Base-by-base conservation (phyloP, 1,140 invertebrate genomes). In the Eupristina koningsbergeri region DNA sequence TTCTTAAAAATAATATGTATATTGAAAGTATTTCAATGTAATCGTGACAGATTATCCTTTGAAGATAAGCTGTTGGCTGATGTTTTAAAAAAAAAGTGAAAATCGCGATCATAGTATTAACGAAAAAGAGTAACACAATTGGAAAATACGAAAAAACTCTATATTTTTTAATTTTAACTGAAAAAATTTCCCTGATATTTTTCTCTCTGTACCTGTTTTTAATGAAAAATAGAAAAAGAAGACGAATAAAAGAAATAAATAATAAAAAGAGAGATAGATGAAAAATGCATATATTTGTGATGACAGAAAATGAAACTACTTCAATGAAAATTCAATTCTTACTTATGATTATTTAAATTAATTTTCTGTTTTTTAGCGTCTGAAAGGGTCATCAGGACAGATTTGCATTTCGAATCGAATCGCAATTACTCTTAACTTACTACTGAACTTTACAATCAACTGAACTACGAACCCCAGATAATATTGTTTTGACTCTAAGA, bases 331-430 rank as follows among this genome's bases (percentile, higher is more conserved):
- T 71, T 86, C 75, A 85, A 85, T 85, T 86, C 86, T 86, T 81
- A 86, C 91, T 91, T 92, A 92, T 89, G 85, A 89, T 85, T 89
- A 87, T 89, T 90, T 90, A 91, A 91, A 92, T 91, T 90, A 91
- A 91, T 90, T 91, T 88, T 86, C 89, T 87, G 88, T 86, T 88
- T 90, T 91, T 91, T 91, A 91, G 90, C 88, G 86, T 81, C 81
- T 86, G 85, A 58, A 64, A 87, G 86, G 91, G 89, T 89, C 88
- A 89, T 91, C 87, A 86, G 87, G 86, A 87, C 83, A 87, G 88
- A 87, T 87, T 83, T 87, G n/a, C 87, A 84, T 39, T 45, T 85
- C 82, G 86, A 80, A 85, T 84, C 89, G 87, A 91, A 91, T 91
- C 91, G 91, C 87, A 88, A 89, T 83, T 86, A n/a, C 50, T 78